phyloP scores from a whole-genome alignment of 1,140 invertebrate genomes.

The Cryptotermes secundus region DNA sequence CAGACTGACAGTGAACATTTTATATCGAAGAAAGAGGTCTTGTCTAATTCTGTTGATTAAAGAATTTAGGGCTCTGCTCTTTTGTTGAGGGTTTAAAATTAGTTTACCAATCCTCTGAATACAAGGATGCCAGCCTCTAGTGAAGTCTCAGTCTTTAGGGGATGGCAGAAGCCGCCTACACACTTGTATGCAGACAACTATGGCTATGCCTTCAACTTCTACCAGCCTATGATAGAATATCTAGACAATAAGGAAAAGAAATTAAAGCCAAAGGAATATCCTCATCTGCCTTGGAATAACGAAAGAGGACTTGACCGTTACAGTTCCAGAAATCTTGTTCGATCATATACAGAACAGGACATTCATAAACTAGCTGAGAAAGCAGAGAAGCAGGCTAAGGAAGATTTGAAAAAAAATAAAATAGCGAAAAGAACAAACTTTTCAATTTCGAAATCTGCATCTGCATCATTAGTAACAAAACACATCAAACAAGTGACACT shows the following conservation, averaged over 20 bases:
- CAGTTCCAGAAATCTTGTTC: constrained; percentile 43
- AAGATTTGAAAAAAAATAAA: constrained; percentile 58
- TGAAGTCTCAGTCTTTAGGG: background rate
- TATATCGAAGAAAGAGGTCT: background rate
- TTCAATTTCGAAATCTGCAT: constrained; percentile 63
- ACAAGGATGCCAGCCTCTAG: background rate
- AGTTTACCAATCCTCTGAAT: background rate
- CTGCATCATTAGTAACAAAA: constrained; percentile 63
- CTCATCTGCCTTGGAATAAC: constrained; percentile 72
- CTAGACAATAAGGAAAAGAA: constrained; percentile 60
- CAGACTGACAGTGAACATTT: constrained; percentile 12
- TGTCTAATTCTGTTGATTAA: constrained; percentile 17
- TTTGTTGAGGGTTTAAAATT: constrained; percentile 1
- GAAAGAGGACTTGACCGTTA: constrained; percentile 64
- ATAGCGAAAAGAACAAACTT: constrained; percentile 62
- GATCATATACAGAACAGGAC: constrained; percentile 53
- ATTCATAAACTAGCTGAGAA: constrained; percentile 60
- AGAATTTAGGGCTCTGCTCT: background rate
- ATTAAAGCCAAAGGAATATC: constrained; percentile 52
- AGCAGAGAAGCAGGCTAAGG: constrained; percentile 64
- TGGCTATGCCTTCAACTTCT: constrained; percentile 74
- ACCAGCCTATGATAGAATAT: constrained; percentile 82
- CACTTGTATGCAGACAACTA: constrained; percentile 76
- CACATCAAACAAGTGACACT: constrained; percentile 60
- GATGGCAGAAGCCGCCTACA: constrained; percentile 59